A percentile compares a stretch with the other conserved stretches of the same genome.
Conservation (phyloP, 2,113 vertebrate genomes). For the Pholis gunnellus region DNA sequence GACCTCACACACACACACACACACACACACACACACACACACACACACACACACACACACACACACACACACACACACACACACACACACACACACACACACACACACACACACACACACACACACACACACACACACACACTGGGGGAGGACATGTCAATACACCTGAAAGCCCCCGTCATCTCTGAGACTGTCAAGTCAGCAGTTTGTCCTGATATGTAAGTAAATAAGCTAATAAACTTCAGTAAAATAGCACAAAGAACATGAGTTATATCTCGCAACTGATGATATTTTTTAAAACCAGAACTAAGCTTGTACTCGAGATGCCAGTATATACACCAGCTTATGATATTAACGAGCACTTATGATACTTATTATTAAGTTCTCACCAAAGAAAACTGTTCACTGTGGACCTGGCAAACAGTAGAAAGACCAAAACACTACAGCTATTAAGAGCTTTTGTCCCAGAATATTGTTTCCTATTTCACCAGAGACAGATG, state of each 20-base stretch:
- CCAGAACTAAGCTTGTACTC: background rate
- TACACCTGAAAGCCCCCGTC: slow-evolving; percentile 13
- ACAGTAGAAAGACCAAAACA: background rate
- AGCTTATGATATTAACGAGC: background rate
- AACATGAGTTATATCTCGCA: background rate
- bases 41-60: slow-evolving; percentile 9
- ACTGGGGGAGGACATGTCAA: slow-evolving; percentile 10
- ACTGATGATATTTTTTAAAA: background rate
- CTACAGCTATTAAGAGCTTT: no score
- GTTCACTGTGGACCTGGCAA: background rate
- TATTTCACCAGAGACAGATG: no score
- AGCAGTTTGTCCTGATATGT: background rate
- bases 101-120: no score
- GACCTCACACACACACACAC: background rate
- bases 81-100: no score
- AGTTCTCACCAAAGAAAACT: background rate
- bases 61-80: no score
- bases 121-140: slow-evolving; percentile 7
- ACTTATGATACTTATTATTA: background rate
- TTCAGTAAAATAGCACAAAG: no score
- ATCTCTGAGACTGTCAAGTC: background rate
- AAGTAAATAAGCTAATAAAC: background rate
- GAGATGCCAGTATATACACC: no score
- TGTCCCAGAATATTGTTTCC: background rate
- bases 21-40: no score